These are phyloP conservation scores for Micropterix aruncella DNA, from an alignment of 2,888 invertebrate genomes.

Conservation along the genomic window DNA sequence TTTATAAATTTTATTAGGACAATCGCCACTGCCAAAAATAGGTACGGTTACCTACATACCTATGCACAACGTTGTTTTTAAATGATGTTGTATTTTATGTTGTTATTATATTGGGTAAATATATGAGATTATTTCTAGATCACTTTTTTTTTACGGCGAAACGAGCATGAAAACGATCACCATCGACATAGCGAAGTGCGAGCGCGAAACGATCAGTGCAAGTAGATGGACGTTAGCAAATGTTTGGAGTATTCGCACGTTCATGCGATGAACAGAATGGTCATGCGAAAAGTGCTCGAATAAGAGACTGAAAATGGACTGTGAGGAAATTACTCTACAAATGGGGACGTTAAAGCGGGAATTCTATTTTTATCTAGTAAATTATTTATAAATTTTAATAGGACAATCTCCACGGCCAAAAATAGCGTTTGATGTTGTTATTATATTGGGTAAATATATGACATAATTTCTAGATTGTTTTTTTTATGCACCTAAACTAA, in stretches of 20 bases:
- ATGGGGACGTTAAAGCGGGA: constrained; percentile 21
- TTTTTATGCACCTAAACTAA: constrained; percentile 76
- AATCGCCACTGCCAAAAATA: too few species aligned
- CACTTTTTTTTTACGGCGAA: constrained; percentile 74
- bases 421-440: too few species aligned
- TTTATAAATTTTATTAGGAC: constrained; percentile 11
- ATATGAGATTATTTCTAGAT: too few species aligned
- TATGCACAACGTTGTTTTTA: too few species aligned
- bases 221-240: constrained; percentile 73
- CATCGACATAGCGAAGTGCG: constrained; percentile 49
- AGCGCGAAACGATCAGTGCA: constrained; percentile 57
- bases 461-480: too few species aligned
- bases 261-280: constrained; percentile 53
- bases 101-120: too few species aligned
- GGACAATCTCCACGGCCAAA: too few species aligned
- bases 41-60: too few species aligned
- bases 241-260: constrained; percentile 57
- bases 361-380: constrained; percentile 24
- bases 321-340: constrained; percentile 29
- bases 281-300: constrained; percentile 52
- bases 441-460: too few species aligned
- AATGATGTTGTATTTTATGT: too few species aligned
- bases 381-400: constrained; percentile 17
- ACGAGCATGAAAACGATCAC: constrained; percentile 54
- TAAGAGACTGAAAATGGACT: constrained; percentile 45